A percentile compares a stretch with the other conserved stretches of the same genome.
phyloP scores from a whole-genome alignment of 2,888 invertebrate species.

The Oligia strigilis region DNA sequence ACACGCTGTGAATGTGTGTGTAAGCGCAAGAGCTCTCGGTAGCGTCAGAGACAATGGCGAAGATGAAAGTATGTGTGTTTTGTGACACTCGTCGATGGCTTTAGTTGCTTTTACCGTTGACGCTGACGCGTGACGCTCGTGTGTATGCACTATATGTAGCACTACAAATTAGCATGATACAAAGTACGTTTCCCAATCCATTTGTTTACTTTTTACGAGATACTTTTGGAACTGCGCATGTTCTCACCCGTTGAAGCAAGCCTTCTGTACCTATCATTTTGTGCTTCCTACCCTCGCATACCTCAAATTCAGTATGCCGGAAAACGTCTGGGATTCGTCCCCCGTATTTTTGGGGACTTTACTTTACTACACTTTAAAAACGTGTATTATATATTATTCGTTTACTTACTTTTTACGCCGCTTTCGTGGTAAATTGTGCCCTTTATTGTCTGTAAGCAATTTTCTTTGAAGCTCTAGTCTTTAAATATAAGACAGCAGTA shows the following conservation, averaged over 20 bases:
- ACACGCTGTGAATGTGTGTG: not conserved
- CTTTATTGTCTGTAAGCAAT: constrained; percentile 23
- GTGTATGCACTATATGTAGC: not conserved
- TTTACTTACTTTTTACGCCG: constrained; percentile 26
- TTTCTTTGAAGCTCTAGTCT: constrained; percentile 6
- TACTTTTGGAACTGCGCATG: too few relatives aligned
- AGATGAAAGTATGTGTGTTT: too few relatives aligned
- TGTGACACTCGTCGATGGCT: too few relatives aligned
- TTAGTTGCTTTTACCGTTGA: too few relatives aligned
- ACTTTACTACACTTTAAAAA: constrained; percentile 37
- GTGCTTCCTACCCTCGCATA: constrained; percentile 29
- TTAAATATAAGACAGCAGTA: not conserved
- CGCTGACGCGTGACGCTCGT: too few relatives aligned
- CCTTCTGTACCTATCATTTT: constrained; percentile 1
- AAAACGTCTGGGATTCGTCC: constrained; percentile 41
- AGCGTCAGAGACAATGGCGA: not conserved
- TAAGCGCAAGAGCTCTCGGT: not conserved
- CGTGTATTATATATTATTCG: constrained; percentile 44
- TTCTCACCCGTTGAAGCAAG: too few relatives aligned
- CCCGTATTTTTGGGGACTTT: constrained; percentile 35
- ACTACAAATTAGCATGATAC: not conserved
- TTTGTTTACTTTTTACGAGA: too few relatives aligned
- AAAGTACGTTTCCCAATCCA: too few relatives aligned
- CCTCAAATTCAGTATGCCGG: constrained; percentile 55
- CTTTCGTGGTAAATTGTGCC: constrained; percentile 12